These are phyloP conservation scores for Phrixothrix hirtus DNA, from an alignment of 2,888 invertebrate species.

Conservation along the genomic window DNA sequence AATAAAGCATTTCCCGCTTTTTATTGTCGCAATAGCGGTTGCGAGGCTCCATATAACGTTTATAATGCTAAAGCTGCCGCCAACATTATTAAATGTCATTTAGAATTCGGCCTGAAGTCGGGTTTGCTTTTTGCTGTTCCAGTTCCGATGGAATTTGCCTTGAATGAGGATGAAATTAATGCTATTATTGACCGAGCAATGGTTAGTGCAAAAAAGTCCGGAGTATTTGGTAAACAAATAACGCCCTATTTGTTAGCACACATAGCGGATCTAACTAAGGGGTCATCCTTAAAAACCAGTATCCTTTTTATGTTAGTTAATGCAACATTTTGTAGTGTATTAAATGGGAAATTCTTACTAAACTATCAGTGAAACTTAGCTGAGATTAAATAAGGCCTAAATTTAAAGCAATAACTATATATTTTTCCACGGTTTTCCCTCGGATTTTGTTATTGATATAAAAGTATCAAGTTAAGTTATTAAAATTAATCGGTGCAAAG, in stretches of 20 bases:
- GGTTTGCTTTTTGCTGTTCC: conserved; percentile 90
- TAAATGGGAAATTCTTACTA: not conserved
- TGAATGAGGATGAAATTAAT: conserved; percentile 66
- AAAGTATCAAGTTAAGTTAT: no score
- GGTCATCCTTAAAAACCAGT: conserved; percentile 85
- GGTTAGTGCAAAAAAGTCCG: conserved; percentile 61
- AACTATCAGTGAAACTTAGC: no score
- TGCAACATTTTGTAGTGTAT: not conserved
- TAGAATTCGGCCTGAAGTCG: conserved; percentile 62
- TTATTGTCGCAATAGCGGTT: conserved; percentile 79
- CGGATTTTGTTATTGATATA: no score
- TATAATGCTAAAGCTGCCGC: conserved; percentile 71
- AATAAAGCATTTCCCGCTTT: conserved; percentile 87
- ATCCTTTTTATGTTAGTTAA: conserved; percentile 60
- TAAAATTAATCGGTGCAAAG: no score
- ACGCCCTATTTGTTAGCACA: conserved; percentile 88
- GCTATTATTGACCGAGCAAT: conserved; percentile 73
- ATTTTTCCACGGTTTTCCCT: no score
- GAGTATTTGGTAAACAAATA: conserved; percentile 80
- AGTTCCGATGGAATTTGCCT: conserved; percentile 73
- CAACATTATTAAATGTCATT: conserved; percentile 61
- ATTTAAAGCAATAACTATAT: no score
- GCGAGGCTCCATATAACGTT: conserved; percentile 72
- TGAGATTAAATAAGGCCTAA: no score
- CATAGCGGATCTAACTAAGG: conserved; percentile 78